Conservation (phyloP, 2,113 vertebrate genomes). For the Saguinus imperator region DNA sequence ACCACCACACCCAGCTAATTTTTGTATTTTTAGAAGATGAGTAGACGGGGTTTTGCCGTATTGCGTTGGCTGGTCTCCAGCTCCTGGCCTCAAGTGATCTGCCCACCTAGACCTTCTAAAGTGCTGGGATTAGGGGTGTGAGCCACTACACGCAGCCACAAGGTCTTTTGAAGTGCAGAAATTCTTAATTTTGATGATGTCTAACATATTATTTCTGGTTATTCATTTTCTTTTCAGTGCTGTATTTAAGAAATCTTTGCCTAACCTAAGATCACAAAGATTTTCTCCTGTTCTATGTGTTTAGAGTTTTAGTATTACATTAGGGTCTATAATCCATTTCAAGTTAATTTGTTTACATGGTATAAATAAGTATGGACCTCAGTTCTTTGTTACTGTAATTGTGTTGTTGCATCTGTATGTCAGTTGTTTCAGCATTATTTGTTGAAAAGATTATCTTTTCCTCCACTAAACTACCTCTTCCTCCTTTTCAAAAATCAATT, state of each 20-base stretch:
- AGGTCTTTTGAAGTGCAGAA: neutral
- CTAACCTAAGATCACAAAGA: neutral
- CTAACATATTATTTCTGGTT: neutral
- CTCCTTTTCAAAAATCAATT: neutral
- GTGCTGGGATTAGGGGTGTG: too few relatives aligned
- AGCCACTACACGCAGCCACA: neutral
- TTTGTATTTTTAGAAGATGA: too few relatives aligned
- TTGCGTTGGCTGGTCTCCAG: too few relatives aligned
- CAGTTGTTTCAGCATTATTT: neutral
- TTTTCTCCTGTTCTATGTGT: neutral
- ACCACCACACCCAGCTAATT: too few relatives aligned
- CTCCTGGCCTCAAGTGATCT: too few relatives aligned
- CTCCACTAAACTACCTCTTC: neutral
- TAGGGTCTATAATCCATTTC: neutral
- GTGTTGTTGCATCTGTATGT: neutral
- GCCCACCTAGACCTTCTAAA: too few relatives aligned
- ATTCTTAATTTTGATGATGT: constrained; percentile 22
- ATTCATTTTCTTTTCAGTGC: neutral
- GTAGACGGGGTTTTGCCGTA: too few relatives aligned
- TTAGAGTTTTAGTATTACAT: neutral
- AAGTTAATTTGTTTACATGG: neutral
- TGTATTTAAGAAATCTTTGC: neutral
- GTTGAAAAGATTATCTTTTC: neutral
- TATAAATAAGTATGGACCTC: neutral
- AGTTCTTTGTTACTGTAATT: neutral